These are phyloP conservation scores for Bedellia somnulentella DNA, from an alignment of 2,888 invertebrate genomes.

Conservation along the genomic window DNA sequence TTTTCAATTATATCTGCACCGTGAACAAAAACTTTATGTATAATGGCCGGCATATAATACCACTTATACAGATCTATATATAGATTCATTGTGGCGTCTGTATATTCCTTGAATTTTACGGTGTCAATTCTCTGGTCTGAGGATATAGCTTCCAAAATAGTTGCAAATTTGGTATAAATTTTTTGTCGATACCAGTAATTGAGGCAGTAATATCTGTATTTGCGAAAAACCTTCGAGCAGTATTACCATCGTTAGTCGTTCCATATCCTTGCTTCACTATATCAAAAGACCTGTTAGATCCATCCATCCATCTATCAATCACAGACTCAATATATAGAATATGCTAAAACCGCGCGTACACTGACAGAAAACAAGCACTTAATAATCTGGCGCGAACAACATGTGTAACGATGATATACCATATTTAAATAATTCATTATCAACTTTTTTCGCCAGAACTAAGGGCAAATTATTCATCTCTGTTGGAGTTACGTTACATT, in stretches of 20 bases:
- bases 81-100: slow-evolving; percentile 4
- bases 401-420: slow-evolving; percentile 11
- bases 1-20: slow-evolving; percentile 9
- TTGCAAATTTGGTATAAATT: slow-evolving; percentile 1
- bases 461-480: slow-evolving; percentile 10
- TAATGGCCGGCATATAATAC: slow-evolving; percentile 9
- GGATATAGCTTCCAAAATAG: slow-evolving; percentile 3
- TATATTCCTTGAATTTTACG: slow-evolving; percentile 4
- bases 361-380: too few relatives aligned
- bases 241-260: slow-evolving; percentile 4
- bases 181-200: slow-evolving; percentile 1
- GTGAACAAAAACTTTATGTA: slow-evolving; percentile 8
- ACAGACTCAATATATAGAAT: too few relatives aligned
- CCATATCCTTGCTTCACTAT: slow-evolving; percentile 2
- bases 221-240: slow-evolving; percentile 2
- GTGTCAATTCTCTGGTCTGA: slow-evolving; percentile 4
- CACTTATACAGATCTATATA: slow-evolving; percentile 7
- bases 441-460: slow-evolving; percentile 5
- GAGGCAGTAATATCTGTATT: neutral
- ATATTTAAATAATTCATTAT: slow-evolving; percentile 9
- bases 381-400: too few relatives aligned
- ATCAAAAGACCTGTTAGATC: slow-evolving; percentile 1
- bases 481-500: slow-evolving; percentile 11
- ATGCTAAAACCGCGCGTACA: too few relatives aligned
- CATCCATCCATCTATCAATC: too few relatives aligned